Conservation (phyloP, 2,113 vertebrate species). For the Pardalotus punctatus region DNA sequence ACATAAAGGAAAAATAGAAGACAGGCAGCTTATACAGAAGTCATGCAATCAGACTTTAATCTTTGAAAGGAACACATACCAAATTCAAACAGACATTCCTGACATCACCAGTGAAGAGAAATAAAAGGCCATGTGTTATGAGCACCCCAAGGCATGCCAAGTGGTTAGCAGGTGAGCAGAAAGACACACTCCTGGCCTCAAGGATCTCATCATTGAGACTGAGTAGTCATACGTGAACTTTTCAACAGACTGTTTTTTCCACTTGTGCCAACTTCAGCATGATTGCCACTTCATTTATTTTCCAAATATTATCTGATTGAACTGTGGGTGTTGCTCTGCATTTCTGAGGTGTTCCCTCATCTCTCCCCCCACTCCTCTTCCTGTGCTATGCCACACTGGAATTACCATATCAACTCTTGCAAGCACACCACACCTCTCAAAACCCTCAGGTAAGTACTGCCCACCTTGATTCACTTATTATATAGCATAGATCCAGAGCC, state of each 20-base stretch:
- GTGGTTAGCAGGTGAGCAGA: background rate
- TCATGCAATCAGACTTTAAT: background rate
- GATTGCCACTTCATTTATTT: conserved; percentile 14
- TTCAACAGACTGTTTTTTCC: background rate
- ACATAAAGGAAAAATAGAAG: background rate
- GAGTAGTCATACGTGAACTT: background rate
- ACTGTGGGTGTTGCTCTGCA: conserved; percentile 39
- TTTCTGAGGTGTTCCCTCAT: conserved; percentile 52
- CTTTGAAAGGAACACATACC: rapidly evolving
- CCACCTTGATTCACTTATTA: background rate
- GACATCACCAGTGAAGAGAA: background rate
- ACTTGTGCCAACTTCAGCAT: background rate
- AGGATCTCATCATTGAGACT: background rate
- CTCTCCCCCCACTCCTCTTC: conserved; percentile 53
- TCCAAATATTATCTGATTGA: conserved; percentile 28
- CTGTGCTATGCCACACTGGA: conserved; percentile 49
- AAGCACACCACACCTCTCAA: conserved; percentile 50
- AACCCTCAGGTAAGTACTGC: conserved; percentile 1
- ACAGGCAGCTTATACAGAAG: background rate
- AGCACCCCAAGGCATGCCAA: background rate
- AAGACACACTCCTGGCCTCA: background rate
- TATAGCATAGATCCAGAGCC: background rate
- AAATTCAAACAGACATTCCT: background rate
- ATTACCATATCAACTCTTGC: conserved; percentile 27
- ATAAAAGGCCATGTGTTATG: background rate